A percentile compares a stretch with the other conserved stretches of the same genome.
phyloP scores from a whole-genome alignment of 1,140 invertebrate genomes.

The Papilio xuthus region DNA sequence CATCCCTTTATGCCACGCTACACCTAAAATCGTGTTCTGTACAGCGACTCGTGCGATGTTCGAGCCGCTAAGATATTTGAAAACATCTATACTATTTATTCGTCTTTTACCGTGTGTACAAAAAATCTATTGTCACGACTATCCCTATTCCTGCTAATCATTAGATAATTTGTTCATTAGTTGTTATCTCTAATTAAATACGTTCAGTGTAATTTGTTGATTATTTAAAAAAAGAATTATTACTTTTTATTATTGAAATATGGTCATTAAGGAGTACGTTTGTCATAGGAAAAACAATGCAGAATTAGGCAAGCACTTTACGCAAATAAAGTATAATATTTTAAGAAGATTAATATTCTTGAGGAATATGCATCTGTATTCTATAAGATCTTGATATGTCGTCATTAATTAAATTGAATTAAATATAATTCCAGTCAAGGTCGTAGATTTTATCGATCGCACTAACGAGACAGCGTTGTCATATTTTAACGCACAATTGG shows the following conservation, averaged over 20 bases:
- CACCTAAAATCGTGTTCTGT: no score
- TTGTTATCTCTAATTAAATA: no score
- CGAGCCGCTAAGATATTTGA: no score
- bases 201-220: no score
- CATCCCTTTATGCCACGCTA: no score
- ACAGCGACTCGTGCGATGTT: no score
- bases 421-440: slow-evolving; percentile 31
- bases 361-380: background rate
- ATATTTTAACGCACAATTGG: slow-evolving; percentile 36
- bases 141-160: no score
- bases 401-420: slow-evolving; percentile 9
- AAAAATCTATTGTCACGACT: no score
- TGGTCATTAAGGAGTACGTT: background rate
- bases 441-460: slow-evolving; percentile 30
- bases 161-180: no score
- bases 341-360: background rate
- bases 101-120: background rate
- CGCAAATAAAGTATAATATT: background rate
- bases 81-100: background rate
- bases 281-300: background rate
- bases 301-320: no score
- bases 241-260: background rate
- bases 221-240: background rate
- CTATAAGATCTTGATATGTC: background rate
- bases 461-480: slow-evolving; percentile 22